Conservation (phyloP, 37 sponge, comb jelly and placozoan genomes). For the Beroe forskalii region DNA sequence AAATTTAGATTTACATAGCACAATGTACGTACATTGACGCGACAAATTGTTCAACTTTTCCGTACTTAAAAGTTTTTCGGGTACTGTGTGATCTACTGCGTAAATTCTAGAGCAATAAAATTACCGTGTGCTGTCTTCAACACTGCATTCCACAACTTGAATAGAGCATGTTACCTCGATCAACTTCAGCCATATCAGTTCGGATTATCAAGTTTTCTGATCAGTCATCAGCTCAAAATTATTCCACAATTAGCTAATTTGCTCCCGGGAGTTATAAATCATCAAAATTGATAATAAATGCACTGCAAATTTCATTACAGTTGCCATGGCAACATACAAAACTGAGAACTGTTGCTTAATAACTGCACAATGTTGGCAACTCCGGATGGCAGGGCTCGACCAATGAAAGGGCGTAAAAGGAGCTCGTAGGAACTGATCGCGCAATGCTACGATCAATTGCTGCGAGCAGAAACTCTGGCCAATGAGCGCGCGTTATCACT, state of each 20-base stretch:
- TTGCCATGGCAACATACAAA: neutral
- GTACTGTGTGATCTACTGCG: no score
- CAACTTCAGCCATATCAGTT: no score
- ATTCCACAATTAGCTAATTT: neutral
- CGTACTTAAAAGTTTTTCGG: no score
- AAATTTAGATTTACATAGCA: no score
- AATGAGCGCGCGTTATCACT: conserved; percentile 24
- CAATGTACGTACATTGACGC: no score
- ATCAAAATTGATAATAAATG: neutral
- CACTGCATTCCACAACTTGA: no score
- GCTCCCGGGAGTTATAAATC: neutral
- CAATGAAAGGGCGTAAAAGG: conserved; percentile 16
- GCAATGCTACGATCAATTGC: conserved; percentile 2
- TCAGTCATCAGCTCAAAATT: neutral
- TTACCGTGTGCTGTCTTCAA: no score
- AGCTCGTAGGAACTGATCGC: conserved; percentile 42
- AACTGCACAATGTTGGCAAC: neutral
- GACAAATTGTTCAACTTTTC: no score
- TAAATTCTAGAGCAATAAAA: no score
- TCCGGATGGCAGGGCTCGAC: neutral
- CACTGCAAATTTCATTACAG: neutral
- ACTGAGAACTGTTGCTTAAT: neutral
- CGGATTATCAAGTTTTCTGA: no score
- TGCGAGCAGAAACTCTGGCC: neutral
- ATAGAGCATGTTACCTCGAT: no score